These are phyloP conservation scores for Microtus californicus DNA, from an alignment of 2,797 vertebrate genomes.

Conservation along the genomic window DNA sequence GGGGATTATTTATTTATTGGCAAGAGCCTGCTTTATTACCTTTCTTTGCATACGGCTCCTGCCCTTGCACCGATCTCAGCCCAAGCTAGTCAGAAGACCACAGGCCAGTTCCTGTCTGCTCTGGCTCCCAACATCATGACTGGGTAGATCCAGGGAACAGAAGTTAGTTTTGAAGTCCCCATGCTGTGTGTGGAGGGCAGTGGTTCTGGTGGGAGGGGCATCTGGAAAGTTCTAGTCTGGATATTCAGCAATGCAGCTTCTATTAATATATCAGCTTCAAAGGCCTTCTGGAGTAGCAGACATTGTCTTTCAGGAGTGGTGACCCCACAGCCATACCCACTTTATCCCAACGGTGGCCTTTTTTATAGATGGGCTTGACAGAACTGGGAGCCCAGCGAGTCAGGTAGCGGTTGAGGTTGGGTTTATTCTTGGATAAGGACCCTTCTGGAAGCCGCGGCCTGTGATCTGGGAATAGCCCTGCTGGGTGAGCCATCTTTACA, in stretches of 20 bases:
- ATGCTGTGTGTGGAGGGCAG: neutral
- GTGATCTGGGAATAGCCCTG: slow-evolving; percentile 82
- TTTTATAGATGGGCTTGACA: slow-evolving; percentile 93
- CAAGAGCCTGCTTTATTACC: slow-evolving; percentile 53
- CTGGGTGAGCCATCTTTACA: slow-evolving; percentile 98
- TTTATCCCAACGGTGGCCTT: slow-evolving; percentile 95
- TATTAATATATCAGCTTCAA: slow-evolving; percentile 90
- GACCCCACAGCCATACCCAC: slow-evolving; percentile 92
- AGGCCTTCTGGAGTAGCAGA: slow-evolving; percentile 90
- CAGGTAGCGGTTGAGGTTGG: slow-evolving; percentile 87
- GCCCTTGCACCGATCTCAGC: neutral
- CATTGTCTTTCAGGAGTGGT: slow-evolving; percentile 92
- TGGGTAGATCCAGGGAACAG: neutral
- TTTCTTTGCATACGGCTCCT: neutral
- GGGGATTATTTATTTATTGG: too few relatives aligned
- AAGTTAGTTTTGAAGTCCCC: neutral
- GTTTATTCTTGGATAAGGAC: too few relatives aligned
- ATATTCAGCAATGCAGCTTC: neutral
- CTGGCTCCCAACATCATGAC: neutral
- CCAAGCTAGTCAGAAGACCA: neutral
- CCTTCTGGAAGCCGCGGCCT: too few relatives aligned
- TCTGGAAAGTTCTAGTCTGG: neutral
- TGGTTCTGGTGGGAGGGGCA: neutral
- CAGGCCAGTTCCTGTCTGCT: neutral
- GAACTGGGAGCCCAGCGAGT: slow-evolving; percentile 92